A percentile compares a stretch with the other conserved stretches of the same genome.
These are phyloP conservation scores for Grus americana DNA, from an alignment of 2,113 vertebrate species.

Conservation along the genomic window DNA sequence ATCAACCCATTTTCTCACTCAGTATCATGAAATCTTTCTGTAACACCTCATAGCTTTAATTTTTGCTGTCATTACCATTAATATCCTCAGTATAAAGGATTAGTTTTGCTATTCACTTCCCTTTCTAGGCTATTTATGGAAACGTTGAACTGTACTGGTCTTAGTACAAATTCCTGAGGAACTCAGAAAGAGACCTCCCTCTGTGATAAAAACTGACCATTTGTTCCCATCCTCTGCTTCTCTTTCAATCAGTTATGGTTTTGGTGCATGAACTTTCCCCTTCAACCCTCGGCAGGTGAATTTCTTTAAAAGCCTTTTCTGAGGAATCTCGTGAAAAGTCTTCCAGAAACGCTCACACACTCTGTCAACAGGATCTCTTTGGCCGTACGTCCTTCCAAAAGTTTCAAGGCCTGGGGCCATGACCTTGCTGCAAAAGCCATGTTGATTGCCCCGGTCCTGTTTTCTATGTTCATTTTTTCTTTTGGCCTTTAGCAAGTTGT, in stretches of 20 bases:
- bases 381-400: not conserved
- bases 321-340: not conserved
- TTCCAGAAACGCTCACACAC: not conserved
- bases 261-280: not conserved
- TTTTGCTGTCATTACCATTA: not conserved
- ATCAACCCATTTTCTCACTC: not conserved
- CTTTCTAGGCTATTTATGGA: not conserved
- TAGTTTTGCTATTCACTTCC: not conserved
- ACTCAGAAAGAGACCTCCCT: not conserved
- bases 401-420: not conserved
- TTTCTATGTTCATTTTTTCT: not conserved
- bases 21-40: not conserved
- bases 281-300: not conserved
- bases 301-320: not conserved
- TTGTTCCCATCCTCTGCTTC: not conserved
- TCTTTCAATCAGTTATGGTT: not conserved
- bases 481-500: not conserved
- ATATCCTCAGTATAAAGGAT: not conserved
- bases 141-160: not conserved
- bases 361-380: not conserved
- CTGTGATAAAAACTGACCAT: not conserved
- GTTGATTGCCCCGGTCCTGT: not conserved
- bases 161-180: not conserved
- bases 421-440: not conserved
- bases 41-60: not conserved